Evolutionary conservation across 1,140 invertebrate genomes (phyloP).

Genomic region (Zaprionus davidi): DNA sequence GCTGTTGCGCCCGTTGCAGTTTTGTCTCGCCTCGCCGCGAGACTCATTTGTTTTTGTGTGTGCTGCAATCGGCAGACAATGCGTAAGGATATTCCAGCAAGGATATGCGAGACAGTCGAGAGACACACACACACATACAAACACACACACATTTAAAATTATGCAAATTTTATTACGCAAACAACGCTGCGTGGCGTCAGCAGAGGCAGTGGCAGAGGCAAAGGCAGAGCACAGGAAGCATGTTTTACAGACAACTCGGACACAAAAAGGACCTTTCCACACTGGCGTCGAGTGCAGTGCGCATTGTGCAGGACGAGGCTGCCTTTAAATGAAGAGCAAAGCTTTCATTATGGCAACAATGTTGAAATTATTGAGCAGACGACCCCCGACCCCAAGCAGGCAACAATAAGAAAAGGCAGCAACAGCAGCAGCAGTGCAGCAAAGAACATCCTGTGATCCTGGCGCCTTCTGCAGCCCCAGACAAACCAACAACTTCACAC

Average conservation of each 20-base stretch:
- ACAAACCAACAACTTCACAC: constrained; percentile 31
- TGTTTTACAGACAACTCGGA: constrained; percentile 66
- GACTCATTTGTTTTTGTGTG: constrained; percentile 61
- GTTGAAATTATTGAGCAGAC: constrained; percentile 81
- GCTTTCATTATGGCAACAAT: constrained; percentile 84
- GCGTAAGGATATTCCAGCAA: constrained; percentile 72
- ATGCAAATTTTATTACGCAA: constrained; percentile 84
- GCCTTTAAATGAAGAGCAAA: constrained; percentile 82
- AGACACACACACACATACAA: constrained; percentile 53
- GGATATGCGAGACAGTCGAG: constrained; percentile 79
- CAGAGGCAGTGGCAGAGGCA: not conserved
- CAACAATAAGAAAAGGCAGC: constrained; percentile 16
- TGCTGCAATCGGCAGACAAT: constrained; percentile 78
- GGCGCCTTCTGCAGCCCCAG: constrained; percentile 1
- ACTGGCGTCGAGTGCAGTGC: constrained; percentile 33
- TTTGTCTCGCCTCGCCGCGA: constrained; percentile 42
- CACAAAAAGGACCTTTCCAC: constrained; percentile 67
- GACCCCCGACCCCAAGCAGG: constrained; percentile 39
- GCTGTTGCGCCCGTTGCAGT: constrained; percentile 28
- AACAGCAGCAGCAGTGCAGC: constrained; percentile 13
- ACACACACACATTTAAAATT: constrained; percentile 77
- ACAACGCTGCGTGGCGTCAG: constrained; percentile 73
- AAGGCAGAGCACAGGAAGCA: constrained; percentile 53
- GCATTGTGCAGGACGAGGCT: constrained; percentile 47
- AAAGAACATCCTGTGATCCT: constrained; percentile 26